Evolutionary conservation across 1,140 invertebrate genomes (phyloP), one percentile per base, ranked within the genome.

Genomic region (Oedothorax gibbosus): DNA sequence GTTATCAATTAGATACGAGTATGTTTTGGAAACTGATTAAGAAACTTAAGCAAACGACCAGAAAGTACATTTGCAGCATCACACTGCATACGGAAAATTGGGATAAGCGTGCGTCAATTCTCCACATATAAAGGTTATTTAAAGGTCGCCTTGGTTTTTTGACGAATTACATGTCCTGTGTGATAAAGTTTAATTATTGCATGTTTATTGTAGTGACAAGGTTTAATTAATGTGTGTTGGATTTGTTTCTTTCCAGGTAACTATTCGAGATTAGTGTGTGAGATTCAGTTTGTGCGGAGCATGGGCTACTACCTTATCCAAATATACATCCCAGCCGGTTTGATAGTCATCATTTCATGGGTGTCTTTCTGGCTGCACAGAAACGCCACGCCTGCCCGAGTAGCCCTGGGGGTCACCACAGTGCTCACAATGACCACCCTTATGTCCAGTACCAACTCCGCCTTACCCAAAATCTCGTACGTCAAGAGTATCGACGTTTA

Each of bases 271-370:
- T 92, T 99, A 93, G 96, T 97, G 85, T 98, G 96, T 92, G 96
- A 98, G 92, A 98, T 99, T 90, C 96, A 98, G 91, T 98, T 99
- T 92, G 96, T 97, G 85, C 94, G 98, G 87, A 98, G 96, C 88
- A 97, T 99, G 95, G 98, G 98, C 88, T 99, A 99, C 93, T 99
- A 99, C 93, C 93, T 99, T 89, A 99, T 99, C 92, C 98, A 99
- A 92, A 99, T 99, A 91, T 99, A 99, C 93, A 98, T 99, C 92
- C 98, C 98, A 88, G 98, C 97, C 90, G 96, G 96, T 90, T 94
- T 99, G 90, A 99, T 99, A 91, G 98, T 99, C 90, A 98, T 98
- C 91, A 98, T 99, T 92, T 98, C 96, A 88, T 99, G 98, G 97
- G 97, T 99, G 89, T 96, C 95, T 89, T 98, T 97, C 93, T 97